These are phyloP conservation scores for Micromys minutus DNA, from an alignment of 2,113 vertebrate genomes.

Conservation along the genomic window DNA sequence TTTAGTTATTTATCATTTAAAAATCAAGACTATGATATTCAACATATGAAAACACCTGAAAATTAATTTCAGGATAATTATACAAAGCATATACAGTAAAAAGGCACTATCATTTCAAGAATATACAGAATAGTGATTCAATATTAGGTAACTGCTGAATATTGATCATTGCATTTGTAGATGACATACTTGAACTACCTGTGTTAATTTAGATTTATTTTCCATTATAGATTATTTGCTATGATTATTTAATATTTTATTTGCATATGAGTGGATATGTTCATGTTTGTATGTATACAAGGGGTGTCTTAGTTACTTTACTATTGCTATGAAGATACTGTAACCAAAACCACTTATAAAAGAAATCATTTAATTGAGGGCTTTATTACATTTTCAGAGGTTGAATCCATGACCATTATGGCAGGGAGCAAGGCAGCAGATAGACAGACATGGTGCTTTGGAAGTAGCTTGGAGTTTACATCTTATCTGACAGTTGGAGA, in stretches of 20 bases:
- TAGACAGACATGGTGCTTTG: neutral
- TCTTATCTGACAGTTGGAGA: neutral
- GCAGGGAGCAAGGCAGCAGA: neutral
- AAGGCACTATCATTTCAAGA: conserved; percentile 31
- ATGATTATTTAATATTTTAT: conserved; percentile 22
- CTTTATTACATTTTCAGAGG: neutral
- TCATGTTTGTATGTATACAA: neutral
- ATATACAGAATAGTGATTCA: conserved; percentile 16
- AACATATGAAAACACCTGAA: conserved; percentile 13
- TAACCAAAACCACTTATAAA: neutral
- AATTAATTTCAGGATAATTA: conserved; percentile 48
- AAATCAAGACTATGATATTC: conserved; percentile 1
- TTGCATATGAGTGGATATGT: neutral
- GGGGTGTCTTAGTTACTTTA: neutral
- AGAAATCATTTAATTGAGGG: neutral
- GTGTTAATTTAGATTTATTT: conserved; percentile 18
- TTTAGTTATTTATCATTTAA: conserved; percentile 50
- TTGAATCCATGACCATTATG: neutral
- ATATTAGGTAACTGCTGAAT: conserved; percentile 22
- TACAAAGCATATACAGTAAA: conserved; percentile 42
- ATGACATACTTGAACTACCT: conserved; percentile 33
- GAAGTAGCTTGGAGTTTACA: neutral
- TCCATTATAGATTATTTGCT: conserved; percentile 4
- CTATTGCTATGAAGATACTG: neutral
- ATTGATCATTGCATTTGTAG: conserved; percentile 5